These are phyloP conservation scores for Empis stercorea DNA, from an alignment of 2,888 invertebrate genomes.

Conservation along the genomic window DNA sequence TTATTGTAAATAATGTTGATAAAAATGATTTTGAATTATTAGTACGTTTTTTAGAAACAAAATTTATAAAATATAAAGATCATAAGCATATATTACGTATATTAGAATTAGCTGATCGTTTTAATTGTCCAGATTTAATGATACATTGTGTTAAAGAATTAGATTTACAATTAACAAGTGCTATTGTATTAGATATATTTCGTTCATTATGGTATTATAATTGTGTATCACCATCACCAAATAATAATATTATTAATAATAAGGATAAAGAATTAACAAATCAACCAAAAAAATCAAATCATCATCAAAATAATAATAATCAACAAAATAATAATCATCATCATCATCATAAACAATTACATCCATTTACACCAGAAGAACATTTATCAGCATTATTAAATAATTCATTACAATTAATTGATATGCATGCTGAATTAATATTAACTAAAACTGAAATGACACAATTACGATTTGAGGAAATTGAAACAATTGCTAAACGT, in stretches of 20 bases:
- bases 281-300: slow-evolving; percentile 13
- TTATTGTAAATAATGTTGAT: slow-evolving; percentile 33
- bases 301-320: slow-evolving; percentile 23
- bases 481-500: slow-evolving; percentile 34
- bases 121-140: slow-evolving; percentile 35
- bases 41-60: slow-evolving; percentile 34
- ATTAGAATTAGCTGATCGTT: slow-evolving; percentile 33
- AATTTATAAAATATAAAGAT: slow-evolving; percentile 33
- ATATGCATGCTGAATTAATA: slow-evolving; percentile 34
- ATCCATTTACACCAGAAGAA: slow-evolving; percentile 34
- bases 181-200: slow-evolving; percentile 33
- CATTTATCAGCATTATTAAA: slow-evolving; percentile 31
- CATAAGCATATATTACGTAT: slow-evolving; percentile 34
- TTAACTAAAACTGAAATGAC: slow-evolving; percentile 27
- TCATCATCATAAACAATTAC: slow-evolving; percentile 13
- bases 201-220: slow-evolving; percentile 35
- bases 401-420: slow-evolving; percentile 34
- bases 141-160: slow-evolving; percentile 35
- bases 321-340: slow-evolving; percentile 10
- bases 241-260: slow-evolving; percentile 22
- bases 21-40: slow-evolving; percentile 33
- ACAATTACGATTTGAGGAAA: slow-evolving; percentile 32
- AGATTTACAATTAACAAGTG: slow-evolving; percentile 32
- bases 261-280: slow-evolving; percentile 13
- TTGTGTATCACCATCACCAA: slow-evolving; percentile 25